These are phyloP conservation scores for Malthinus seriepunctatus DNA, from an alignment of 2,888 invertebrate genomes.

Conservation along the genomic window DNA sequence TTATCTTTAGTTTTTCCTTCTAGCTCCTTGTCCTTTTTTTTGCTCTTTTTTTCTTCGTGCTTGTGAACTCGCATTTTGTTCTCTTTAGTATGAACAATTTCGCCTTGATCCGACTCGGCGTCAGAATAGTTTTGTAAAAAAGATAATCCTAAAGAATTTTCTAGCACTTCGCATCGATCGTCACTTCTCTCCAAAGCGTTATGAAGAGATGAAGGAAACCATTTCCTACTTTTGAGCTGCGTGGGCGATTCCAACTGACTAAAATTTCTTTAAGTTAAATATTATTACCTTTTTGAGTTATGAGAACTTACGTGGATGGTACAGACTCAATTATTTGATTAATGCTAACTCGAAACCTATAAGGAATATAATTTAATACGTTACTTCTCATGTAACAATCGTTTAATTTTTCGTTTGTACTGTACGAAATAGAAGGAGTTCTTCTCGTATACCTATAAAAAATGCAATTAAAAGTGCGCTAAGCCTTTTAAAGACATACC, in stretches of 20 bases:
- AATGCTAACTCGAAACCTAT: conserved; percentile 4
- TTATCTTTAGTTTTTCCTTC: conserved; percentile 3
- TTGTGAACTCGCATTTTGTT: not conserved
- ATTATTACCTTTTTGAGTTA: not conserved
- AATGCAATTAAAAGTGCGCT: conserved; percentile 4
- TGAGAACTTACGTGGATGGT: not conserved
- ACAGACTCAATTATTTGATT: conserved; percentile 6
- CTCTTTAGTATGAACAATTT: not conserved
- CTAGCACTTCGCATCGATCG: conserved; percentile 44
- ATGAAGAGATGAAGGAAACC: conserved; percentile 45
- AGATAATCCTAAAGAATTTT: conserved; percentile 48
- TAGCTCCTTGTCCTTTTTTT: conserved; percentile 2
- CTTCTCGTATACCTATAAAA: conserved; percentile 43
- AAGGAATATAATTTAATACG: conserved; percentile 15
- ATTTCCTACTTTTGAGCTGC: conserved; percentile 32
- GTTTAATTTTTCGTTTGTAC: conserved; percentile 37
- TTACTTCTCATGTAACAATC: conserved; percentile 12
- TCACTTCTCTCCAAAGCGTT: conserved; percentile 31
- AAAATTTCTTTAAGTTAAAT: not conserved
- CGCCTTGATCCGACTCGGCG: conserved; percentile 30
- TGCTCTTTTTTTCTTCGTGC: not conserved
- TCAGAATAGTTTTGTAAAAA: conserved; percentile 50
- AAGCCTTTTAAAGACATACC: no score
- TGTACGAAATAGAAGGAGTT: conserved; percentile 42
- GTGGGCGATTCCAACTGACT: conserved; percentile 13